Percentiles rank a stretch among this genome's conserved stretches.
phyloP scores from a whole-genome alignment of 2,113 vertebrate genomes.

The Pedionomus torquatus region DNA sequence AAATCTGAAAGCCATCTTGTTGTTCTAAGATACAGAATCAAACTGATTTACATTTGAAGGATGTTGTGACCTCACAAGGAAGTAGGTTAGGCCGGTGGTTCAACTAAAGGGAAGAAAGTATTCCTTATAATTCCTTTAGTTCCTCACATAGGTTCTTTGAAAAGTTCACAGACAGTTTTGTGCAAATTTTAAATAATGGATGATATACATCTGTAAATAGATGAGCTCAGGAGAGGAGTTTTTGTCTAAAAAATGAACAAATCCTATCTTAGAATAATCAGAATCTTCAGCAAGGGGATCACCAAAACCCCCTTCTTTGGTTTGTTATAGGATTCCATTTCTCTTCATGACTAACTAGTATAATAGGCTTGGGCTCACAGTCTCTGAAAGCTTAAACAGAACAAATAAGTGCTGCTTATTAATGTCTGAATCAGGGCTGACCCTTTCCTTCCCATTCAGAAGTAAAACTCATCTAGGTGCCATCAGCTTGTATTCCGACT shows the following conservation, averaged over 20 bases:
- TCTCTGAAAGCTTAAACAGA: background rate
- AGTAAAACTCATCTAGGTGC: background rate
- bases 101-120: background rate
- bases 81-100: background rate
- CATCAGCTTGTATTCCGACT: background rate
- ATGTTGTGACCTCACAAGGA: conserved; percentile 3
- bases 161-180: background rate
- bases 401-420: background rate
- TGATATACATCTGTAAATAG: background rate
- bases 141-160: background rate
- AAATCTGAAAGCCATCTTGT: background rate
- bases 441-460: background rate
- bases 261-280: background rate
- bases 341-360: background rate
- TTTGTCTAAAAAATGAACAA: background rate
- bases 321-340: background rate
- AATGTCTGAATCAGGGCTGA: background rate
- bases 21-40: background rate
- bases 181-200: conserved; percentile 1
- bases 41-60: background rate
- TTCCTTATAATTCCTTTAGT: background rate
- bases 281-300: background rate
- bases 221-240: background rate
- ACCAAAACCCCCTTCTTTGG: background rate
- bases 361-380: background rate